Percentiles rank a stretch among this genome's conserved stretches.
Conservation (phyloP, 2,888 invertebrate species). For the Drosophila neonasuta region DNA sequence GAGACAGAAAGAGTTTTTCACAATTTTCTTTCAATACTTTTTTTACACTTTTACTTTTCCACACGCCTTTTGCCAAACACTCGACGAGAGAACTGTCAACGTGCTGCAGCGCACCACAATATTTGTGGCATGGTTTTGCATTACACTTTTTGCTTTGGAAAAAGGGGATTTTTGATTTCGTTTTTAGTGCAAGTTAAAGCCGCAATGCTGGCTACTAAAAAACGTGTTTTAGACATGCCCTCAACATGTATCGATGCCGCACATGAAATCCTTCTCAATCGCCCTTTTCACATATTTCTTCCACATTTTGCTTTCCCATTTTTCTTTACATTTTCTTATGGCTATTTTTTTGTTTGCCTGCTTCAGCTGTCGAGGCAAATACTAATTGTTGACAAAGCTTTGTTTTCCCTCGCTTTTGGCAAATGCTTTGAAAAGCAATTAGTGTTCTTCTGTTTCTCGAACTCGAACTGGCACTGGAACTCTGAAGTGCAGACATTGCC, state of each 20-base stretch:
- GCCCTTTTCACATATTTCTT: slow-evolving; percentile 6
- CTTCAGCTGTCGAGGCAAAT: slow-evolving; percentile 25
- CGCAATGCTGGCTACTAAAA: slow-evolving; percentile 36
- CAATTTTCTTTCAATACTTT: slow-evolving; percentile 10
- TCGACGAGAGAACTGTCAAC: slow-evolving; percentile 37
- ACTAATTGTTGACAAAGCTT: slow-evolving; percentile 49
- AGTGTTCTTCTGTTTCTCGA: slow-evolving; percentile 32
- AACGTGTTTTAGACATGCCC: slow-evolving; percentile 45
- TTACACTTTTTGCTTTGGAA: slow-evolving; percentile 29
- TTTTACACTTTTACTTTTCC: slow-evolving; percentile 31
- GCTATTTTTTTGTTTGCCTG: slow-evolving; percentile 8
- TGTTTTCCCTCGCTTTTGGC: slow-evolving; percentile 16
- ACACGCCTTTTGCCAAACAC: slow-evolving; percentile 7
- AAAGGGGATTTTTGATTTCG: slow-evolving; percentile 52
- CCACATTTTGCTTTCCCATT: slow-evolving; percentile 30
- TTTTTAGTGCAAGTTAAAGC: slow-evolving; percentile 14
- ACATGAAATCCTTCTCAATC: slow-evolving; percentile 42
- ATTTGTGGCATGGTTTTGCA: slow-evolving; percentile 49
- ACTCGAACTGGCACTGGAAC: slow-evolving; percentile 10
- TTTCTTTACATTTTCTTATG: slow-evolving; percentile 36
- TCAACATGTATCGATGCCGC: slow-evolving; percentile 47
- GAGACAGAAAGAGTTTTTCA: not conserved
- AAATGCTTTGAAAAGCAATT: slow-evolving; percentile 67
- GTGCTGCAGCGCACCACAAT: slow-evolving; percentile 30
- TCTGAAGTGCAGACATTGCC: slow-evolving; percentile 36